Evolutionary conservation across 2,888 invertebrate genomes (phyloP).

Genomic region (Zonitis immaculata): DNA sequence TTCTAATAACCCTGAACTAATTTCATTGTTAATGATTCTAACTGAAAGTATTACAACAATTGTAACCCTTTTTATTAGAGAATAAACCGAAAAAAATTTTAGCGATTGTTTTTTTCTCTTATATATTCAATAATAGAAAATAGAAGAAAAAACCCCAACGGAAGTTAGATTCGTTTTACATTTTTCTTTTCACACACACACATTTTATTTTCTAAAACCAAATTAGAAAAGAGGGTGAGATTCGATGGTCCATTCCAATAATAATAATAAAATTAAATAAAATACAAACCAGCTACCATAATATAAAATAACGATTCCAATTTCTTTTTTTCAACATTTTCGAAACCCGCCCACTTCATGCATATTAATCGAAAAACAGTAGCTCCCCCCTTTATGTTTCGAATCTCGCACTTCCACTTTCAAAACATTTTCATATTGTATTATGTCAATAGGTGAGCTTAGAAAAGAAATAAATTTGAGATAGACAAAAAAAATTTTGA

Average conservation of each 20-base stretch:
- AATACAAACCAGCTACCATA: neutral
- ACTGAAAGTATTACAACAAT: neutral
- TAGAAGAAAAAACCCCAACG: neutral
- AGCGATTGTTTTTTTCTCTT: too few relatives aligned
- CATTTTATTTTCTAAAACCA: too few relatives aligned
- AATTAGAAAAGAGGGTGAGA: neutral
- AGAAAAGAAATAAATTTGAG: neutral
- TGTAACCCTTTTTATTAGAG: neutral
- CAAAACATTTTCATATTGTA: neutral
- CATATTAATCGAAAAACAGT: neutral
- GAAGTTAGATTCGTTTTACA: neutral
- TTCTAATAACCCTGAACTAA: constrained; percentile 4
- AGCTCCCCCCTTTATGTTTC: neutral
- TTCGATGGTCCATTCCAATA: neutral
- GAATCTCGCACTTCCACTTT: neutral
- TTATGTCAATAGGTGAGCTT: neutral
- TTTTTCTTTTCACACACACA: neutral
- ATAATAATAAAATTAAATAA: too few relatives aligned
- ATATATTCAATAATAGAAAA: too few relatives aligned
- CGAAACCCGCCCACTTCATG: neutral
- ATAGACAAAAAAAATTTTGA: too few relatives aligned
- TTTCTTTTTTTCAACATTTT: neutral
- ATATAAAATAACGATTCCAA: neutral
- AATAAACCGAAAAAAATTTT: neutral
- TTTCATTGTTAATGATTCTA: neutral